Evolutionary conservation across 1,140 invertebrate species (phyloP), one percentile per base, ranked within the genome.

Genomic region (Drosophila saltans): DNA sequence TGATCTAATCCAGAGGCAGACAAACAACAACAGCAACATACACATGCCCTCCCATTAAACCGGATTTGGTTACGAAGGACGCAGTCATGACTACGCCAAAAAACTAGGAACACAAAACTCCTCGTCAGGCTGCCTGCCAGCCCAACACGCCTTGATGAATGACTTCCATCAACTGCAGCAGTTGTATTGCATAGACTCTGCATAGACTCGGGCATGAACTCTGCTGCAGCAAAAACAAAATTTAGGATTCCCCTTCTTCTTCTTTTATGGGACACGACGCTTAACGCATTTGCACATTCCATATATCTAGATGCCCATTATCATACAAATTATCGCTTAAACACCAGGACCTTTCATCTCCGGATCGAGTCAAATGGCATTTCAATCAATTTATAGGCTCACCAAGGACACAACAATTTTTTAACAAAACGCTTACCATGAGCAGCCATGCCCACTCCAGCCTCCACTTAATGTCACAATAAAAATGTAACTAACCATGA

Each of bases 401-500:
- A 36, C 39, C 60, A 48, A 52, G 70, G 75, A 67, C 65, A 48
- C 58, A 70, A 16, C 16, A 16, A 16, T 16, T 16, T 16, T 16
- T 64, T 41, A 70, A 70, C 65, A 72, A 36, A 36, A 36, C 33
- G 6, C 33, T 3, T 4, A 36, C 33, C 33, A 36, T 6, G 33
- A 36, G 33, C 4, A 36, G 33, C 33, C 33, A 58, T 48, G 58
- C 30, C 68, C 41, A 67, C 75, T 70, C 68, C 56, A 68, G 89
- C 80, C 45, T n/a, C 45, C 84, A 88, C 84, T 88, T 88, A 88
- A 88, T 88, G 84, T 84, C 84, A 88, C 84, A 88, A 88, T 89
- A 88, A 89, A 88, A 88, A 89, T 89, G 84, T 88, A 88, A 88
- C 84, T 88, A 88, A 88, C 84, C 84, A 88, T 88, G 84, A 88